These are phyloP conservation scores for Folsomia manolachei DNA, from an alignment of 2,888 invertebrate genomes.

Conservation along the genomic window DNA sequence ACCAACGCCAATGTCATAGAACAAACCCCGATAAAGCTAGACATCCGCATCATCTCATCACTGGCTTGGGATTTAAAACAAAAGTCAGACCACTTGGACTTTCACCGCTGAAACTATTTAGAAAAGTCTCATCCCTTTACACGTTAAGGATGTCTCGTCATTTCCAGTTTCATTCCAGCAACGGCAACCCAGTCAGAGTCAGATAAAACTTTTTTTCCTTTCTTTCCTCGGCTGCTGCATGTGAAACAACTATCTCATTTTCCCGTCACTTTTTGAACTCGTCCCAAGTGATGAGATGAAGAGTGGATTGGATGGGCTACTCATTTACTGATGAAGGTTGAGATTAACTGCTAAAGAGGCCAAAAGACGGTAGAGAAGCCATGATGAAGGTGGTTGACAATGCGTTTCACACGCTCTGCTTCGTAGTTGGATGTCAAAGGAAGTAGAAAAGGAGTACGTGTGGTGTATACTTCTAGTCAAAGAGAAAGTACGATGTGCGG, in stretches of 20 bases:
- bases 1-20: too few species aligned
- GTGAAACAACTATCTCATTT: conserved; percentile 1
- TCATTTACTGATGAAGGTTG: conserved; percentile 17
- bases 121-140: too few species aligned
- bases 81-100: conserved; percentile 3
- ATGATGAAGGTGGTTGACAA: too few species aligned
- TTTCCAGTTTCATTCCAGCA: too few species aligned
- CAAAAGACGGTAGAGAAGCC: too few species aligned
- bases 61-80: neutral
- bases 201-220: neutral
- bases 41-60: too few species aligned
- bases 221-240: neutral
- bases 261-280: conserved; percentile 12
- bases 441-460: too few species aligned
- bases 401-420: neutral
- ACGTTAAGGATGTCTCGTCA: neutral
- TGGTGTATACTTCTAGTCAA: neutral
- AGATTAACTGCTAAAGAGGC: conserved; percentile 8
- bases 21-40: too few species aligned
- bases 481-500: neutral
- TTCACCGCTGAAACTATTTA: neutral
- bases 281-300: conserved; percentile 17
- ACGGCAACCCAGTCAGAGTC: neutral
- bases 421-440: neutral
- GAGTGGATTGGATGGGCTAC: too few species aligned